Base-by-base conservation (phyloP, 1,140 invertebrate genomes). In the Drosophila baimaii region DNA sequence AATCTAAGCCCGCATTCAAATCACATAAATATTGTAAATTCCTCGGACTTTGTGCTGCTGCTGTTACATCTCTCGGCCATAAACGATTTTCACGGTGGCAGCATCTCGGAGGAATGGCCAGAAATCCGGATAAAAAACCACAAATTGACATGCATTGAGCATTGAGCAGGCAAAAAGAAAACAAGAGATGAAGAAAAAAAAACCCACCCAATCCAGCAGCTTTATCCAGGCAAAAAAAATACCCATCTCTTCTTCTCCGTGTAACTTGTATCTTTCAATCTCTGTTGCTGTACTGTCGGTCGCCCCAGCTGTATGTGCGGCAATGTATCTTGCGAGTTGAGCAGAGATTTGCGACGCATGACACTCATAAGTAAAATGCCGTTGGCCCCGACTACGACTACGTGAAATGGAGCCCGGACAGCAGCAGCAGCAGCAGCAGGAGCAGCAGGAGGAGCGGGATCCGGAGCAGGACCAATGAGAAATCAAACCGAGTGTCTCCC, bases 281-380 rank as follows among this genome's bases (percentile, higher is more conserved):
- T 33, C 39, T 71, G 37, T 80, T 44, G 68, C 54, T 58, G 44
- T 62, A 43, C 46, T 39, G 62, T 29, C 33, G 29, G 39, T 58
- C 41, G 31, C 43, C 27, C 29, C 55, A 35, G 63, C 59, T 71
- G 47, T 56, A 54, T 64, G 58, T 69, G 43, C 47, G 37, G 56
- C 75, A 69, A 77, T 77, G 75, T 77, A 77, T 77, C 75, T 77
- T 71, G 44, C 56, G 43, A 75, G 58, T 59, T 66, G 70, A 61
- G 83, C 79, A 70, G 65, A 88, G 84, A 86, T 86, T 80, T 86
- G 69, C 61, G 44, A 85, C 77, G 73, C 81, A 85, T 88, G 83
- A 81, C 83, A 83, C 66, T 88, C 83, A 88, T 88, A 88, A 88
- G 83, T 83, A 83, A 88, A 86, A 88, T 77, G 76, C 79, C 79